phyloP scores from a whole-genome alignment of 2,888 invertebrate genomes.

The Drosophila robusta region DNA sequence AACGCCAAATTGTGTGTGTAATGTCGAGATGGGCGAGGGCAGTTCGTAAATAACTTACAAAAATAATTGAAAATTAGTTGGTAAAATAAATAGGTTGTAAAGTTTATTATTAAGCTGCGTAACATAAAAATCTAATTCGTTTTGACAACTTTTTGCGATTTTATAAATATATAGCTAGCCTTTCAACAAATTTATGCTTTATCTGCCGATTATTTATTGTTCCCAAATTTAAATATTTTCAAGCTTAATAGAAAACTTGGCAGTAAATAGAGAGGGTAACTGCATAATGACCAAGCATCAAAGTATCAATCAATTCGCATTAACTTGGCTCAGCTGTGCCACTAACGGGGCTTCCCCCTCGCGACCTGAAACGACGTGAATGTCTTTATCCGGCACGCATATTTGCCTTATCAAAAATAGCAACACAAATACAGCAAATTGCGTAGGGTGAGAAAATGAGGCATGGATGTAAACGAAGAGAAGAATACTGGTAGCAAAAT shows the following conservation, averaged over 20 bases:
- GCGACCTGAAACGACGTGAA: neutral
- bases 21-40: constrained; percentile 15
- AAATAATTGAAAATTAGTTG: neutral
- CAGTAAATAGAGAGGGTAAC: neutral
- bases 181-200: no score
- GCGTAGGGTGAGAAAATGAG: constrained; percentile 8
- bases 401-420: constrained; percentile 41
- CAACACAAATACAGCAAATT: constrained; percentile 32
- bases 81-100: no score
- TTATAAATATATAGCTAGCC: no score
- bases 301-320: constrained; percentile 17
- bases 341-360: no score
- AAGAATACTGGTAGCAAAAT: constrained; percentile 73
- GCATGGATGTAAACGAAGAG: neutral
- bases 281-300: neutral
- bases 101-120: no score
- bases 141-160: neutral
- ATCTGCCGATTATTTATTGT: no score
- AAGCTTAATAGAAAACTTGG: neutral
- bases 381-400: constrained; percentile 33
- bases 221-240: no score
- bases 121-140: no score
- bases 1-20: constrained; percentile 31
- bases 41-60: neutral
- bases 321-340: constrained; percentile 16